A percentile compares a stretch with the other conserved stretches of the same genome.
Conservation (phyloP, 2,113 vertebrate genomes). For the Ailuropoda melanoleuca region DNA sequence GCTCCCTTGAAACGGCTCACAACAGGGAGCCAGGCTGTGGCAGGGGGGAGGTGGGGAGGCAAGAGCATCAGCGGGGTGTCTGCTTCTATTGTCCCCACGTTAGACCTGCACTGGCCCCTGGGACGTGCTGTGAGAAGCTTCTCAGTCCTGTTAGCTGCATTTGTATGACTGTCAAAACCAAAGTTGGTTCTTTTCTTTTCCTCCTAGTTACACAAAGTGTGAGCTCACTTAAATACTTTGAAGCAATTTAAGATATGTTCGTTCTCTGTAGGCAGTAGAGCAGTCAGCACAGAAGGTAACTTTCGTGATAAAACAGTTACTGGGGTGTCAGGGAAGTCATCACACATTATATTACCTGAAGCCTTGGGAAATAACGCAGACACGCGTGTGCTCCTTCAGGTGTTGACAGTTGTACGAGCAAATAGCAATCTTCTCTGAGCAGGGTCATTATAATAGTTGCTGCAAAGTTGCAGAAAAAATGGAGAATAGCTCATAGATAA, state of each 20-base stretch:
- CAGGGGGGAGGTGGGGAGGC: background rate
- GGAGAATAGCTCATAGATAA: background rate
- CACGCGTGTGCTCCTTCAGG: too few species aligned
- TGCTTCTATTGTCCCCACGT: background rate
- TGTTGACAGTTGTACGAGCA: too few species aligned
- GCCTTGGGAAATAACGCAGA: too few species aligned
- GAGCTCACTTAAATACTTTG: too few species aligned
- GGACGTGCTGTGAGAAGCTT: fast-evolving
- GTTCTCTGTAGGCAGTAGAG: background rate
- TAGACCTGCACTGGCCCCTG: background rate
- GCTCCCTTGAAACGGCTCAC: background rate
- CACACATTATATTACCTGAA: too few species aligned
- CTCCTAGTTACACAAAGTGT: background rate
- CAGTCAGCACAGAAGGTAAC: background rate
- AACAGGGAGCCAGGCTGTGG: background rate
- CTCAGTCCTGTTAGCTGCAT: too few species aligned
- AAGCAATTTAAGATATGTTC: background rate
- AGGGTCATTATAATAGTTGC: background rate
- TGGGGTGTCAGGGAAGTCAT: background rate
- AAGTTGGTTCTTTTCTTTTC: background rate
- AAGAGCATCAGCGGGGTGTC: background rate
- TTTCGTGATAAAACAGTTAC: background rate
- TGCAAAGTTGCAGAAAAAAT: background rate
- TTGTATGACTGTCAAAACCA: background rate
- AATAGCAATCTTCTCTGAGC: background rate